phyloP scores from a whole-genome alignment of 2,888 invertebrate species.

The Habrosyne pyritoides region DNA sequence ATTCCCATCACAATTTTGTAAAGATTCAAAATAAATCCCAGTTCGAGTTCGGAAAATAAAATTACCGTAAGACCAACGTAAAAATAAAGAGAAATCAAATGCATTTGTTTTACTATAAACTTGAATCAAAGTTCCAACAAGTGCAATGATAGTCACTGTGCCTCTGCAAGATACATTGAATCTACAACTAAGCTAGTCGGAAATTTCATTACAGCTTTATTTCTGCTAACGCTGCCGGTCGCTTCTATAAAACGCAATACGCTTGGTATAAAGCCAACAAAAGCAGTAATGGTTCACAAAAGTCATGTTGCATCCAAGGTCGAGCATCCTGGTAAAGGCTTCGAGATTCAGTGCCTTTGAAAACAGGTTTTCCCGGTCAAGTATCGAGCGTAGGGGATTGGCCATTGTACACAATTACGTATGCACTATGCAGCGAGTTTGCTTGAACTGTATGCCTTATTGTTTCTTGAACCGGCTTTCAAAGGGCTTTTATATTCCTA shows the following conservation, averaged over 20 bases:
- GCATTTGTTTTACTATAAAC: neutral
- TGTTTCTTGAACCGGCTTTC: conserved; percentile 40
- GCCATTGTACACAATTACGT: conserved; percentile 46
- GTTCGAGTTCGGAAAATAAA: too few relatives aligned
- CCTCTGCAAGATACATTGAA: neutral
- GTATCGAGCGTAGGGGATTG: conserved; percentile 40
- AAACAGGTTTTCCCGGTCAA: conserved; percentile 56
- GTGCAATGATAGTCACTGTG: neutral
- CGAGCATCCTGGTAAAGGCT: conserved; percentile 23
- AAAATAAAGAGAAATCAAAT: too few relatives aligned
- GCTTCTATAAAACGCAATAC: neutral
- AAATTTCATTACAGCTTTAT: neutral
- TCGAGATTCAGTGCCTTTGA: conserved; percentile 28
- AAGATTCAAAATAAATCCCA: too few relatives aligned
- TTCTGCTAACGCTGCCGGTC: neutral
- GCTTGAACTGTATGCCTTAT: conserved; percentile 36
- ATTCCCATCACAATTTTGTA: too few relatives aligned
- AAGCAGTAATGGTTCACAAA: conserved; percentile 26
- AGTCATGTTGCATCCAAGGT: conserved; percentile 31
- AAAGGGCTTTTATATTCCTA: conserved; percentile 23
- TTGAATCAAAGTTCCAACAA: neutral
- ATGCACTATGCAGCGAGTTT: conserved; percentile 30
- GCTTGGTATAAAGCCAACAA: neutral
- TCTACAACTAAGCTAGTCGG: neutral
- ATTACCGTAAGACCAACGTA: too few relatives aligned